Evolutionary conservation across 2,888 invertebrate species (phyloP).

Genomic region (Macropis europaea): DNA sequence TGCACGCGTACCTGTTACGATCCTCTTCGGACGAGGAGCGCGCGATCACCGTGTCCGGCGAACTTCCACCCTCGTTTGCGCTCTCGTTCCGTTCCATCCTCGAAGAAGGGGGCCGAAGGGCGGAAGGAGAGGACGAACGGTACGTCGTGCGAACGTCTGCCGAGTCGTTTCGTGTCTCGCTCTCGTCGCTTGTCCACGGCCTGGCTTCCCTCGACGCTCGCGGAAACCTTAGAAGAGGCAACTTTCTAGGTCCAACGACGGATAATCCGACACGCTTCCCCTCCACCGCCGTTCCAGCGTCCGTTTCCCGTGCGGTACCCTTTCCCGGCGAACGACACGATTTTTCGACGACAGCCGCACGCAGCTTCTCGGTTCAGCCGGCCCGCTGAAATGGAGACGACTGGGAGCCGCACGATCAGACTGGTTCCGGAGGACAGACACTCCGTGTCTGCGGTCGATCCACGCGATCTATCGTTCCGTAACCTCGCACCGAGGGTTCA

Average conservation of each 20-base stretch:
- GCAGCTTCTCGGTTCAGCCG: neutral
- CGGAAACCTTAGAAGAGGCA: constrained; percentile 68
- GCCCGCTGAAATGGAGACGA: constrained; percentile 49
- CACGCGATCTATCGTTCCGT: neutral
- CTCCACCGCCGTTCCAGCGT: neutral
- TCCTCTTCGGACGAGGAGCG: constrained; percentile 73
- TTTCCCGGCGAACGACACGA: too few relatives aligned
- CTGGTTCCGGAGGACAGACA: neutral
- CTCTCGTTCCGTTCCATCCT: constrained; percentile 70
- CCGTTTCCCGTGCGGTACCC: neutral
- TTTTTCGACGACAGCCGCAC: neutral
- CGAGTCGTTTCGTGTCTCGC: constrained; percentile 26
- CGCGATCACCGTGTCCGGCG: constrained; percentile 70
- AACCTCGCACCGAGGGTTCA: neutral
- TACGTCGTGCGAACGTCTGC: neutral
- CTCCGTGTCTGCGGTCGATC: neutral
- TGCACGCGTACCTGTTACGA: constrained; percentile 48
- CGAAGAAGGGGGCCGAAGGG: neutral
- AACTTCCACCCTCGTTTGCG: constrained; percentile 71
- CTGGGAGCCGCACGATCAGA: constrained; percentile 27
- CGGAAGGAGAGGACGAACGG: neutral
- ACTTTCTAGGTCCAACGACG: constrained; percentile 50
- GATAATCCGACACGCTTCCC: constrained; percentile 55
- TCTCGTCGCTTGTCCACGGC: constrained; percentile 37
- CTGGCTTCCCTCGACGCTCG: constrained; percentile 68